Base-by-base conservation (phyloP, 1,140 invertebrate genomes). In the Papilio machaon region DNA sequence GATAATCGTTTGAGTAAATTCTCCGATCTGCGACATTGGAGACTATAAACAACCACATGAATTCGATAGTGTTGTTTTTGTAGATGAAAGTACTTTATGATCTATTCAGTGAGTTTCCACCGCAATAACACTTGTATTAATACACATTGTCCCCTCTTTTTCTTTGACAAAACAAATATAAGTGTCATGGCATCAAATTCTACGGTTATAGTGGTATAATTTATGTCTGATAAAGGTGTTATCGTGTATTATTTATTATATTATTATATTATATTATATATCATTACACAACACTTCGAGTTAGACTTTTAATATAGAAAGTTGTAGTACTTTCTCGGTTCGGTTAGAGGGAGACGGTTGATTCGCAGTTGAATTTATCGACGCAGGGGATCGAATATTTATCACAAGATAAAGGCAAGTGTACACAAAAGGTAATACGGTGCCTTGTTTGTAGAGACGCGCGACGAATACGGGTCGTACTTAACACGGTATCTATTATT, bases 261-360 rank as follows among this genome's bases (percentile, higher is more conserved):
- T n/a, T n/a, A n/a, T n/a, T n/a, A n/a, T n/a, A n/a, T n/a, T n/a
- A n/a, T n/a, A n/a, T n/a, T n/a, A n/a, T n/a, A 60, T 23, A 30
- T 15, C 3, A 75, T 75, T 75, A 75, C 74, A 75, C 74, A 75
- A 75, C 43, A 49, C 43, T 49, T 64, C 23, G 46, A 35, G 67
- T 80, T 82, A 81, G 81, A 79, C 23, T 80, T 83, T 85, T 88
- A 82, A 82, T 81, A 81, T 90, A 90, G 87, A 90, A 91, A 89
- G 88, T 88, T 81, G 81, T 81, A 80, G 82, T 82, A 89, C 90
- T 91, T 91, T 91, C 89, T 81, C 46, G 82, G 79, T 73, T 83
- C 84, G 86, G 80, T 84, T 84, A 88, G 86, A 88, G 89, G 81
- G 81, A 80, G 79, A 80, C 83, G 76, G 76, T 79, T 70, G 80